Conservation (phyloP, 2,113 vertebrate species). For the Boleophthalmus pectinirostris region DNA sequence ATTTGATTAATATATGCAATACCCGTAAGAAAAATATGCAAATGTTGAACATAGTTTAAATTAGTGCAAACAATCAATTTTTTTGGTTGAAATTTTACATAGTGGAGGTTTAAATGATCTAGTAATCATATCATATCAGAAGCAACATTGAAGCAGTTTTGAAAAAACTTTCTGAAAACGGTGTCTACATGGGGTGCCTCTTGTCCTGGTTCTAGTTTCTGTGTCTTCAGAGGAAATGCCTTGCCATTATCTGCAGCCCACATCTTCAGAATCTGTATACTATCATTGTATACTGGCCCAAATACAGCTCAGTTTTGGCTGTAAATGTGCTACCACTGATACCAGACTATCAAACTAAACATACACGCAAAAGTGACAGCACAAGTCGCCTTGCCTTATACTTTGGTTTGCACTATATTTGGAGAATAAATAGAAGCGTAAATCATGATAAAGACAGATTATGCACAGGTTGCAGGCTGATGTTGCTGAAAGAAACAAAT, state of each 20-base stretch:
- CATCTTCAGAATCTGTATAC: constrained; percentile 77
- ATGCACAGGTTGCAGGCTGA: background rate
- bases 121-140: background rate
- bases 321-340: constrained; percentile 46
- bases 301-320: constrained; percentile 46
- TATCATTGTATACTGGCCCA: constrained; percentile 35
- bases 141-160: background rate
- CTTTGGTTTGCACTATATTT: constrained; percentile 26
- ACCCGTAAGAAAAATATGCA: background rate
- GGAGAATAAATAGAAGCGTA: constrained; percentile 2
- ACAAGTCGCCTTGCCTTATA: background rate
- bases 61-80: background rate
- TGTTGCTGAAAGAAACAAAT: background rate
- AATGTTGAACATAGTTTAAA: background rate
- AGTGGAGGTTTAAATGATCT: background rate
- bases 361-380: constrained; percentile 49
- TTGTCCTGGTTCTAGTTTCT: constrained; percentile 62
- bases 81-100: background rate
- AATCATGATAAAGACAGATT: background rate
- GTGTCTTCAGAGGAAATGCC: constrained; percentile 82
- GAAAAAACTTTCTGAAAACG: constrained; percentile 37
- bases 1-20: constrained; percentile 47
- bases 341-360: constrained; percentile 30
- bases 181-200: constrained; percentile 46
- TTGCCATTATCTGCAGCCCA: constrained; percentile 81